Percentiles rank a stretch among this genome's conserved stretches.
These are phyloP conservation scores for Gambelia wislizenii DNA, from an alignment of 2,797 vertebrate species.

Conservation along the genomic window DNA sequence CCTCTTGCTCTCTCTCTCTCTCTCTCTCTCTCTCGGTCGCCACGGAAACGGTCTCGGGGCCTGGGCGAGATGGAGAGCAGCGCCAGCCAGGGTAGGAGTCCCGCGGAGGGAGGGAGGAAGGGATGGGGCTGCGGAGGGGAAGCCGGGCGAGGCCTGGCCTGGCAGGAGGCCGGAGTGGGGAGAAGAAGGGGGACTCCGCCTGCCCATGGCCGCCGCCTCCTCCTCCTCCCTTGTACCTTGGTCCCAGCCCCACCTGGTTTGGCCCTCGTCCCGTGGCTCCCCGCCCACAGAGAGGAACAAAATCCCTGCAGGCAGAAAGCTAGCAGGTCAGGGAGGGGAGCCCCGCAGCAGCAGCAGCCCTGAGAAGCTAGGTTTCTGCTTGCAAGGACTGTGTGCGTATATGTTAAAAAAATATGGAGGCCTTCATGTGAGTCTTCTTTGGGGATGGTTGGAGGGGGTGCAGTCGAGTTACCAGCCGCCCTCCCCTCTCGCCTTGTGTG, in stretches of 20 bases:
- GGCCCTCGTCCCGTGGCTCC: no score
- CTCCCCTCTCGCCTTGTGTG: no score
- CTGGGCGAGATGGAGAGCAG: conserved; percentile 65
- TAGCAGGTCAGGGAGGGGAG: background rate
- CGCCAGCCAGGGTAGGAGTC: conserved; percentile 58
- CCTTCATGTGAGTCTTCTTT: no score
- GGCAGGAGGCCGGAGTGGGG: no score
- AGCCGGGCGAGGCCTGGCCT: background rate
- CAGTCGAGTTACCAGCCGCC: background rate
- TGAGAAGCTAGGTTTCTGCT: background rate
- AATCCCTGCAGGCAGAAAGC: background rate
- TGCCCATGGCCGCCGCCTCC: no score
- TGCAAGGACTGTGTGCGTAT: no score
- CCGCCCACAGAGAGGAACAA: fast-evolving
- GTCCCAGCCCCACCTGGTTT: no score
- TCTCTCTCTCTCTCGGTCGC: background rate
- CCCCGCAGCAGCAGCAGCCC: background rate
- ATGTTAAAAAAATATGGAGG: no score
- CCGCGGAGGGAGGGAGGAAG: background rate
- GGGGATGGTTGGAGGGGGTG: background rate
- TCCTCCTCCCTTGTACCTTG: background rate
- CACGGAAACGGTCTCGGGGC: conserved; percentile 10
- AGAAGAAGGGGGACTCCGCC: fast-evolving
- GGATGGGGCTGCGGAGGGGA: fast-evolving
- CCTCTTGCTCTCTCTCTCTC: background rate